Evolutionary conservation across 1,140 invertebrate genomes (phyloP).

Genomic region (Eriocheir sinensis): DNA sequence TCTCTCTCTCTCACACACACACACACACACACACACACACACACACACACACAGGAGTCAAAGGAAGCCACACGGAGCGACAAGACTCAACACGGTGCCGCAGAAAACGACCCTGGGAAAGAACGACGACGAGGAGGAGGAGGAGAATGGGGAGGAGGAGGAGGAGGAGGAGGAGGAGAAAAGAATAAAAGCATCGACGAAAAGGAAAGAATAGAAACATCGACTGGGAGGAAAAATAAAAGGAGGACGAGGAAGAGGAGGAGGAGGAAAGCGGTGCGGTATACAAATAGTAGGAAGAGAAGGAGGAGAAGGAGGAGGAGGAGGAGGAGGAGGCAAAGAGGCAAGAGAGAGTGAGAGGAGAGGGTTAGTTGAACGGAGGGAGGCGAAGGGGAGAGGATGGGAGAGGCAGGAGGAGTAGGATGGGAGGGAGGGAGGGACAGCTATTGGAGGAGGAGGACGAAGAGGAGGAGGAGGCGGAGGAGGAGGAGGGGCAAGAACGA

Average conservation of each 20-base stretch:
- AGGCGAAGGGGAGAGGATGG: no score
- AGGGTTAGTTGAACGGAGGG: no score
- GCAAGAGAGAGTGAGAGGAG: neutral
- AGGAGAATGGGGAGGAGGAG: no score
- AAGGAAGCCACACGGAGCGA: neutral
- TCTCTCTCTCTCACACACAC: neutral
- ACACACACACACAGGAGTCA: neutral
- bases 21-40: neutral
- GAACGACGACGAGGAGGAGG: neutral
- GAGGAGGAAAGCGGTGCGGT: no score
- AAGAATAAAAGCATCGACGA: neutral
- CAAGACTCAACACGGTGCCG: neutral
- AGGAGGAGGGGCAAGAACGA: neutral
- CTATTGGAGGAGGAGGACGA: neutral
- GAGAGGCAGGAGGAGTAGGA: neutral
- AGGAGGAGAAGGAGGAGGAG: no score
- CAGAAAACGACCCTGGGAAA: neutral
- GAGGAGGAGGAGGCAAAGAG: neutral
- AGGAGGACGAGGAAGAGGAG: neutral
- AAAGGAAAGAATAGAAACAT: neutral
- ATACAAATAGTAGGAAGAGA: no score
- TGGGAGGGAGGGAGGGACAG: neutral
- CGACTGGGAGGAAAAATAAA: neutral
- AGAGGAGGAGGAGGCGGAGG: neutral
- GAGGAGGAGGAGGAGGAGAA: no score